A percentile compares a stretch with the other conserved stretches of the same genome.
Evolutionary conservation across 1,140 invertebrate species (phyloP).

Genomic region (Pseudomyrmex concolor): DNA sequence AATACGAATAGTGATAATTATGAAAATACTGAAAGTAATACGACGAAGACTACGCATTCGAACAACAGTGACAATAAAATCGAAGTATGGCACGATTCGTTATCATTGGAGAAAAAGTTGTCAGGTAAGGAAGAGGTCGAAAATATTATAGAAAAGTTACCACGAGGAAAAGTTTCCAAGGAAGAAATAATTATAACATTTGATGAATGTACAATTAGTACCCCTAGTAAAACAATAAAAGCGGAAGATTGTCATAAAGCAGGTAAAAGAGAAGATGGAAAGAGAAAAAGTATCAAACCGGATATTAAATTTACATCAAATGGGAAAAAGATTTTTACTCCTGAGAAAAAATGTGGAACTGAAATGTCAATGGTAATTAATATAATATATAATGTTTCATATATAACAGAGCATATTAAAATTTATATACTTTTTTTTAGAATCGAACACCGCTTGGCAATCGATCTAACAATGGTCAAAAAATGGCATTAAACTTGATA

Average conservation of each 20-base stretch:
- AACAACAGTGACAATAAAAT: constrained; percentile 68
- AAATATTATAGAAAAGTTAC: constrained; percentile 23
- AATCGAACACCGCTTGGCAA: constrained; percentile 80
- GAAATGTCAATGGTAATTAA: constrained; percentile 66
- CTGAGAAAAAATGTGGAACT: constrained; percentile 54
- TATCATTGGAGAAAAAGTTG: constrained; percentile 43
- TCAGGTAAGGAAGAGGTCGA: background rate
- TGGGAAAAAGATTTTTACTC: constrained; percentile 59
- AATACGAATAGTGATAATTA: background rate
- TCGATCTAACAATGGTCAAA: constrained; percentile 76
- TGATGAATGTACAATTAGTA: constrained; percentile 65
- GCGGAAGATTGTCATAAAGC: constrained; percentile 44
- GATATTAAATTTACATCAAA: constrained; percentile 58
- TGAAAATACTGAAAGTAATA: constrained; percentile 23
- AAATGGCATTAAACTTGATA: constrained; percentile 64
- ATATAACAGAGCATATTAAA: background rate
- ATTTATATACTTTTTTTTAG: constrained; percentile 62
- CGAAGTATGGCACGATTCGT: constrained; percentile 77
- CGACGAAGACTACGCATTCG: background rate
- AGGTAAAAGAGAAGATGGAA: constrained; percentile 37
- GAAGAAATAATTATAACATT: constrained; percentile 76
- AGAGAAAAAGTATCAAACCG: constrained; percentile 42
- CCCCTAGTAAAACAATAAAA: constrained; percentile 43
- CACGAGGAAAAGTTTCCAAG: constrained; percentile 1
- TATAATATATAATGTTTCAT: background rate